Evolutionary conservation across 2,888 invertebrate species (phyloP).

Genomic region (Byasa hedistus): DNA sequence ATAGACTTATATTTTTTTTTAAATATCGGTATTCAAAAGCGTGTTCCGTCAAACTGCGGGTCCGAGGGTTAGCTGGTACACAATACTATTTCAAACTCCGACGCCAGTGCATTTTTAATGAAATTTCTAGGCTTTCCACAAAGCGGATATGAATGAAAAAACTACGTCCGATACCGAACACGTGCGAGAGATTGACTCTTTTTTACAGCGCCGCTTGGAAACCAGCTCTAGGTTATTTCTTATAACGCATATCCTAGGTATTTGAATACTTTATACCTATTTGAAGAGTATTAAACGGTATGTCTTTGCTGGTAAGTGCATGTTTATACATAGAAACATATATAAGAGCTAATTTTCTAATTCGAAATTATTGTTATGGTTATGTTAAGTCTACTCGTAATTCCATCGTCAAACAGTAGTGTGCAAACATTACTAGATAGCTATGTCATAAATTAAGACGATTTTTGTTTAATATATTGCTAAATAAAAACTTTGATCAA

Average conservation of each 20-base stretch:
- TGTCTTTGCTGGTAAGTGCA: neutral
- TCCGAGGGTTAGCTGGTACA: conserved; percentile 37
- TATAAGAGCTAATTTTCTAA: too few species aligned
- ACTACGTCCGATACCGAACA: conserved; percentile 53
- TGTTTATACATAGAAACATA: neutral
- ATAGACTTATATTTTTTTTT: too few species aligned
- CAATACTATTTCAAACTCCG: conserved; percentile 40
- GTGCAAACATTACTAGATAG: too few species aligned
- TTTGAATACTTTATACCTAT: conserved; percentile 9
- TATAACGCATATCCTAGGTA: neutral
- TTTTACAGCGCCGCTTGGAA: conserved; percentile 20
- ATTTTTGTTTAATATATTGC: too few species aligned
- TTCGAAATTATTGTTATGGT: too few species aligned
- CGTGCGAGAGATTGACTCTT: conserved; percentile 36
- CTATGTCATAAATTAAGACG: too few species aligned
- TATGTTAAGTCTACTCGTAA: too few species aligned
- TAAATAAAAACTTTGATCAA: too few species aligned
- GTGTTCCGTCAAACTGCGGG: conserved; percentile 36
- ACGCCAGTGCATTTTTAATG: conserved; percentile 61
- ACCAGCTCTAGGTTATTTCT: conserved; percentile 4
- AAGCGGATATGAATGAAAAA: conserved; percentile 63
- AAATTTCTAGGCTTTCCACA: conserved; percentile 70
- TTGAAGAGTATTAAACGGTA: neutral
- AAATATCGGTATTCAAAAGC: conserved; percentile 9
- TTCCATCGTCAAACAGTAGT: too few species aligned